A percentile compares a stretch with the other conserved stretches of the same genome.
Conservation (phyloP, 2,113 vertebrate species). For the Salvelinus fontinalis region DNA sequence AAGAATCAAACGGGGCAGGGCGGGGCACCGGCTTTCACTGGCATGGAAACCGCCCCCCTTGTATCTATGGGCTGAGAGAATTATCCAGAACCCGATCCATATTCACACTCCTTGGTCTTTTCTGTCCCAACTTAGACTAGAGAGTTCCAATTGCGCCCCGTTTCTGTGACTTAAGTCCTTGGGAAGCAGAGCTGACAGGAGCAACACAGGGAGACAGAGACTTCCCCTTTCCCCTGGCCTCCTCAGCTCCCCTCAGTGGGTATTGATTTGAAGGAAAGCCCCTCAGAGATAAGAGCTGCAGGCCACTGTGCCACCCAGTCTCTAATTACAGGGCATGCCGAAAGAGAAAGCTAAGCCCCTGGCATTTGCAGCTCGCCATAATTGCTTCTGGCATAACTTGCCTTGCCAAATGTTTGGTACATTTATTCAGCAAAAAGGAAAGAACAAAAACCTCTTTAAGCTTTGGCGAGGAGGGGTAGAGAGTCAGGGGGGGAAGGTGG, state of each 20-base stretch:
- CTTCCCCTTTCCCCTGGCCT: neutral
- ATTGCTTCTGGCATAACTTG: conserved; percentile 36
- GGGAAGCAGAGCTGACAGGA: conserved; percentile 17
- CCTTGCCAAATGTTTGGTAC: conserved; percentile 23
- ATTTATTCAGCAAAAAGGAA: conserved; percentile 21
- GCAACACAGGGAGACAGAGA: neutral
- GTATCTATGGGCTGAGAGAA: neutral
- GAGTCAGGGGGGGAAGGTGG: neutral
- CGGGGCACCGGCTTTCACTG: neutral
- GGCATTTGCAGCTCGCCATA: conserved; percentile 37
- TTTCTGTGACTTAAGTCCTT: conserved; percentile 23
- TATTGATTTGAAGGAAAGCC: conserved; percentile 26
- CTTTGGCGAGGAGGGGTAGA: neutral
- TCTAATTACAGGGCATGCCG: conserved; percentile 40
- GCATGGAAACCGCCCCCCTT: conserved; percentile 6
- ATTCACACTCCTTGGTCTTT: conserved; percentile 8
- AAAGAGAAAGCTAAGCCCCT: conserved; percentile 34
- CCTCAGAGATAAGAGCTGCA: conserved; percentile 28
- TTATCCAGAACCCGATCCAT: neutral
- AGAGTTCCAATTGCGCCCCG: conserved; percentile 17
- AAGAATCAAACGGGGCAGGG: neutral
- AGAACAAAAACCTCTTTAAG: conserved; percentile 22
- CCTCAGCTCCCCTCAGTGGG: conserved; percentile 8
- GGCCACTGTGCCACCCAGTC: conserved; percentile 38
- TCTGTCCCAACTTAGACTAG: neutral